Evolutionary conservation across 1,140 invertebrate species (phyloP).

Genomic region (Pogonognathellus flavescens): DNA sequence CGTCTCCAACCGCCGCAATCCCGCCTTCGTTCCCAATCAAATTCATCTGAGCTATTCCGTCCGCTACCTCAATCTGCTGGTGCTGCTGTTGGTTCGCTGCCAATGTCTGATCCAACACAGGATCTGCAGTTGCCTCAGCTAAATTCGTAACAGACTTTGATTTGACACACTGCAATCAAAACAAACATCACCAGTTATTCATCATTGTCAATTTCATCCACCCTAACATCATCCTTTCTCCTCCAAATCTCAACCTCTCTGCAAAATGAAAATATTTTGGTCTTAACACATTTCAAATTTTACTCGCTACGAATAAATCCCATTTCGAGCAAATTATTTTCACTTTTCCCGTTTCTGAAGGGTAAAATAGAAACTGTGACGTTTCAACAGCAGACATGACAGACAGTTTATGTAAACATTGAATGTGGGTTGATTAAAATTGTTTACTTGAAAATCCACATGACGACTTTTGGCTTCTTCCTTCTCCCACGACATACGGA

Average conservation of each 20-base stretch:
- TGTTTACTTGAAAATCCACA: constrained; percentile 88
- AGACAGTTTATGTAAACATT: too few species aligned
- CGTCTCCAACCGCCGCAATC: neutral
- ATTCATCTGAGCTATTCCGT: constrained; percentile 54
- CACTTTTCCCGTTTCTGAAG: too few species aligned
- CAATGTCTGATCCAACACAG: constrained; percentile 74
- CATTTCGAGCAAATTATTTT: too few species aligned
- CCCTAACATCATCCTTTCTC: too few species aligned
- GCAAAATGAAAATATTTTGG: too few species aligned
- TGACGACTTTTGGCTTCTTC: constrained; percentile 99
- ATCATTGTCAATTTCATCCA: too few species aligned
- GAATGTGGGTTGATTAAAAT: neutral
- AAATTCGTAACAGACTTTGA: constrained; percentile 95
- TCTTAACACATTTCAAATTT: too few species aligned
- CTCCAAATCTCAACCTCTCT: too few species aligned
- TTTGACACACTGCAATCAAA: constrained; percentile 89
- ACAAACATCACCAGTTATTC: neutral
- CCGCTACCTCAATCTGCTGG: constrained; percentile 57
- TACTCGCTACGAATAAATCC: too few species aligned
- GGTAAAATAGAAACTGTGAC: too few species aligned
- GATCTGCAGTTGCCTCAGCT: constrained; percentile 91
- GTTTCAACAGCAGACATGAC: too few species aligned
- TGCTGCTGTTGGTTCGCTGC: constrained; percentile 34
- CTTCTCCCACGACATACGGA: constrained; percentile 99
- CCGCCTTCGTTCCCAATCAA: constrained; percentile 2